Evolutionary conservation across 2,113 vertebrate genomes (phyloP).

Genomic region (Anarhynchus alexandrinus): DNA sequence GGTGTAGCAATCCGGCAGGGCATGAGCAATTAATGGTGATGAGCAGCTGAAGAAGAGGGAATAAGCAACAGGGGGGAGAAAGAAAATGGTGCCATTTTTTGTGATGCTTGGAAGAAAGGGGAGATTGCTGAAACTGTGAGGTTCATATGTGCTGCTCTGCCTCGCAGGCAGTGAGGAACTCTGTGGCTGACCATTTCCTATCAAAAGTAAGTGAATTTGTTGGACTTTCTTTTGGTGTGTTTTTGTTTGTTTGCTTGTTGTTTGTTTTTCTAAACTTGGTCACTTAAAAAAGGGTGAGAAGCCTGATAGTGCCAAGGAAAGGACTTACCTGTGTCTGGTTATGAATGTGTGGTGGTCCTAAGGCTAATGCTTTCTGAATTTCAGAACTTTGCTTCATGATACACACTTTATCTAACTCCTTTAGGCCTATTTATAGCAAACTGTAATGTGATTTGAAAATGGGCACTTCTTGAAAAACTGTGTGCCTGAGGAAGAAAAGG

Average conservation of each 20-base stretch:
- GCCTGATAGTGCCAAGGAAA: neutral
- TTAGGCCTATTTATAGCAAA: neutral
- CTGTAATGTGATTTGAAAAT: neutral
- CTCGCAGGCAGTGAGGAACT: neutral
- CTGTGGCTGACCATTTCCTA: neutral
- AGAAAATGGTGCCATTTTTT: rapidly evolving
- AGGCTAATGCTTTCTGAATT: neutral
- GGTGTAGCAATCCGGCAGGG: neutral
- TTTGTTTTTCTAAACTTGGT: neutral
- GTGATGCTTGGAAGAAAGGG: neutral
- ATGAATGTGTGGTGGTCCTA: neutral
- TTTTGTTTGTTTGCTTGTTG: neutral
- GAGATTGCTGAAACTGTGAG: neutral
- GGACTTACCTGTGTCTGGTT: rapidly evolving
- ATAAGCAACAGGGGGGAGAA: neutral
- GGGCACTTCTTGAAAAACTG: rapidly evolving
- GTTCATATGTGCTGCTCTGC: neutral
- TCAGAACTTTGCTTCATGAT: neutral
- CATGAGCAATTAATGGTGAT: neutral
- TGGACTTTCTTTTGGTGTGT: neutral
- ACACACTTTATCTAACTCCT: neutral
- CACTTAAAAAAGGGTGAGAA: neutral
- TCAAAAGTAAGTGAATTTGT: neutral
- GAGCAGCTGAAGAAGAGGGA: neutral
- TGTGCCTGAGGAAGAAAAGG: neutral